These are phyloP conservation scores for Rallus limicola DNA, from an alignment of 2,113 vertebrate species.

Conservation along the genomic window DNA sequence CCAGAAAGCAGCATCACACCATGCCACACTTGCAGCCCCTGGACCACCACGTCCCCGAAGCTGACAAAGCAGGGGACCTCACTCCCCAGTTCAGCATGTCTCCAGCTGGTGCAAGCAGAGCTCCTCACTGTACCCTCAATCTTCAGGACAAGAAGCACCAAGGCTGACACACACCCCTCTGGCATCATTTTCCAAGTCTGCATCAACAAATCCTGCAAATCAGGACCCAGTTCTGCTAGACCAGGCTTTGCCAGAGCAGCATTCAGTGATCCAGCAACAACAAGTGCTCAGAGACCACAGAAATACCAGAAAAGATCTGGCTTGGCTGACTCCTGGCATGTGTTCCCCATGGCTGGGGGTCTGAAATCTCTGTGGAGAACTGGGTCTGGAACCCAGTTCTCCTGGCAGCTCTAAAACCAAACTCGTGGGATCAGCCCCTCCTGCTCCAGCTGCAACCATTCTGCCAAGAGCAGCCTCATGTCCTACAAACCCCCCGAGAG, in stretches of 20 bases:
- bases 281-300: not conserved
- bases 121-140: not conserved
- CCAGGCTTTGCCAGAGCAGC: not conserved
- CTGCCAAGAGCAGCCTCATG: not conserved
- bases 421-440: not conserved
- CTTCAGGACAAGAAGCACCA: not conserved
- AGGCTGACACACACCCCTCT: rapidly evolving
- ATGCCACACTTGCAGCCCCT: not conserved
- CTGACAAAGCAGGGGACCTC: not conserved
- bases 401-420: not conserved
- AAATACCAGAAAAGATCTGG: not conserved
- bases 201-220: not conserved
- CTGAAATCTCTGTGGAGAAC: rapidly evolving
- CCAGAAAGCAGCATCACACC: not conserved
- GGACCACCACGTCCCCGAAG: rapidly evolving
- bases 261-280: not conserved
- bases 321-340: not conserved
- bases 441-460: not conserved
- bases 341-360: not conserved
- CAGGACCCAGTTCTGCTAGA: not conserved
- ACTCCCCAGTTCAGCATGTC: rapidly evolving
- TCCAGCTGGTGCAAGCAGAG: not conserved
- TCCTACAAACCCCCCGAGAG: not conserved
- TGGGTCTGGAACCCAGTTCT: not conserved
- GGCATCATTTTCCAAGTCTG: not conserved